Percentiles rank a stretch among this genome's conserved stretches.
phyloP scores from a whole-genome alignment of 1,140 invertebrate genomes.

The Drosophila lini region DNA sequence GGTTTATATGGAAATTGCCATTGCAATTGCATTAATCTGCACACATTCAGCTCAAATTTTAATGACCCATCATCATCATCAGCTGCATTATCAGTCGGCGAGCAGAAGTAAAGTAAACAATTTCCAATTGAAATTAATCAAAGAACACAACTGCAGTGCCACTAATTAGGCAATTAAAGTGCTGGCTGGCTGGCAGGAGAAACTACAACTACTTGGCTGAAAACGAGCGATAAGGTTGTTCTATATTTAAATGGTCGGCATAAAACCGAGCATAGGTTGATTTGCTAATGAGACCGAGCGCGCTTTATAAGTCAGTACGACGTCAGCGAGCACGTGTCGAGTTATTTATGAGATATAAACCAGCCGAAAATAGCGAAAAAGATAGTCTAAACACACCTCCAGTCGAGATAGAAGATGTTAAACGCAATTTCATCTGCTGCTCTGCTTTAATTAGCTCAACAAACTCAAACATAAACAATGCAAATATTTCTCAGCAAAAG shows the following conservation, averaged over 20 bases:
- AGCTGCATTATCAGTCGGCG: constrained; percentile 20
- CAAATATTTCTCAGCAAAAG: constrained; percentile 31
- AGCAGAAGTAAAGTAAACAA: constrained; percentile 36
- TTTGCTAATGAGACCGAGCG: not conserved
- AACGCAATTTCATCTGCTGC: constrained; percentile 11
- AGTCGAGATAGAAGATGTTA: constrained; percentile 21
- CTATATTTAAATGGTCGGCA: constrained; percentile 21
- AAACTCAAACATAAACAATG: constrained; percentile 49
- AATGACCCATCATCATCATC: constrained; percentile 42
- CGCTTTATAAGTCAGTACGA: constrained; percentile 7
- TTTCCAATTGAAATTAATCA: constrained; percentile 46
- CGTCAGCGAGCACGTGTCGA: constrained; percentile 47
- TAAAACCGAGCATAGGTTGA: constrained; percentile 11
- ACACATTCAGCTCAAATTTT: constrained; percentile 33
- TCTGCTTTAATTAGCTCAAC: constrained; percentile 49
- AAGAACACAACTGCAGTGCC: constrained; percentile 21
- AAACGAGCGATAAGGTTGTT: constrained; percentile 7
- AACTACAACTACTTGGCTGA: constrained; percentile 21
- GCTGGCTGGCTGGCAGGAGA: not conserved
- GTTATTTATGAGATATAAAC: constrained; percentile 29
- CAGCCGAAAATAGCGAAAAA: constrained; percentile 25
- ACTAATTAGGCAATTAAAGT: constrained; percentile 44
- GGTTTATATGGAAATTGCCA: constrained; percentile 10
- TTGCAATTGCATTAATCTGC: constrained; percentile 35
- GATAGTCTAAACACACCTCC: constrained; percentile 34